Evolutionary conservation across 1,140 invertebrate genomes (phyloP).

Genomic region (Drosophila dunni): DNA sequence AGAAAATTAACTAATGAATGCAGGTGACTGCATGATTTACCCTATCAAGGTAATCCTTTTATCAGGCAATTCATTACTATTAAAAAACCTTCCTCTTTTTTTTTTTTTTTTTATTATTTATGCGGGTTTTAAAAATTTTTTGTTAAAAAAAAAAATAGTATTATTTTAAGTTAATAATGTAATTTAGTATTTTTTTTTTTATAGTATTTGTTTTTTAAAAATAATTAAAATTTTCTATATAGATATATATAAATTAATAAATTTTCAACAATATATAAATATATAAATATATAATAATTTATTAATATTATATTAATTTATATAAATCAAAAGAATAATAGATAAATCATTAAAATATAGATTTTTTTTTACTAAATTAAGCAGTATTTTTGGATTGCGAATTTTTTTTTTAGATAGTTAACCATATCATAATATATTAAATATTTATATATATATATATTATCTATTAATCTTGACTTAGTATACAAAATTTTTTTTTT

Average conservation of each 20-base stretch:
- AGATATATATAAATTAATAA: constrained; percentile 20
- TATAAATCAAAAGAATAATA: constrained; percentile 45
- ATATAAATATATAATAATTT: constrained; percentile 52
- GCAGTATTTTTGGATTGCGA: constrained; percentile 28
- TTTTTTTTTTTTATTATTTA: constrained; percentile 71
- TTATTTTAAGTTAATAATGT: neutral
- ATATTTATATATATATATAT: too few species aligned
- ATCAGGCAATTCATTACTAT: constrained; percentile 85
- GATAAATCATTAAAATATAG: constrained; percentile 35
- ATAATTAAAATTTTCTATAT: constrained; percentile 40
- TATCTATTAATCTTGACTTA: constrained; percentile 38
- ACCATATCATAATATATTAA: too few species aligned
- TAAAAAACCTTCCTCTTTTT: constrained; percentile 69
- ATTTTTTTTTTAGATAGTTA: too few species aligned
- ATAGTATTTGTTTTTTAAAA: constrained; percentile 30
- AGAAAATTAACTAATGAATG: neutral
- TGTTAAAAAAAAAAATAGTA: constrained; percentile 12
- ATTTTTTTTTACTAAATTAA: constrained; percentile 31
- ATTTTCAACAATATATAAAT: constrained; percentile 37
- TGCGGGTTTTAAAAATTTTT: constrained; percentile 9
- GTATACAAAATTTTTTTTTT: constrained; percentile 20
- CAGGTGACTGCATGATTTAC: constrained; percentile 75
- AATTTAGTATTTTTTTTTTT: constrained; percentile 19
- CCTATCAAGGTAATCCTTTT: constrained; percentile 86
- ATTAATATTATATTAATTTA: constrained; percentile 51